Conservation (phyloP, 1,140 invertebrate genomes). For the Drosophila nasuta region DNA sequence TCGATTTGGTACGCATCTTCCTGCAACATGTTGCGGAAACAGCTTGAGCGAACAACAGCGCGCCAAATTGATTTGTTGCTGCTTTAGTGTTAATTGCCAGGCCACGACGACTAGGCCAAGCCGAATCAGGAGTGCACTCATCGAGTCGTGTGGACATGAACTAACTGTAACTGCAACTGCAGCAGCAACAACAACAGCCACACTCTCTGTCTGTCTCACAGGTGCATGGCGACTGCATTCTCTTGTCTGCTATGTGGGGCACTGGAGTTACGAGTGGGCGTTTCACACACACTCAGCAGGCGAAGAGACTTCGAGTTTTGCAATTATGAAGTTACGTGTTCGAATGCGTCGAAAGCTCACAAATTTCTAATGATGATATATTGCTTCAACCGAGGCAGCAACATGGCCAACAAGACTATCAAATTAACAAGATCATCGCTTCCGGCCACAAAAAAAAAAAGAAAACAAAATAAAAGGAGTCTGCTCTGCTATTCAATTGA, state of each 20-base stretch:
- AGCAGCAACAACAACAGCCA: constrained; percentile 25
- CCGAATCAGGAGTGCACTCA: constrained; percentile 11
- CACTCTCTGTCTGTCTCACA: background rate
- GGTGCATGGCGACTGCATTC: background rate
- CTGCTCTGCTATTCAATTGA: constrained; percentile 61
- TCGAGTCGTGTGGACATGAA: constrained; percentile 45
- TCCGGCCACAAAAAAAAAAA: constrained; percentile 50
- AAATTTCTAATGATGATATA: constrained; percentile 82
- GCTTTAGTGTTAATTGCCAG: constrained; percentile 80
- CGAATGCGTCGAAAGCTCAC: constrained; percentile 77
- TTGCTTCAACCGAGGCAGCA: constrained; percentile 47
- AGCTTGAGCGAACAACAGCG: constrained; percentile 54
- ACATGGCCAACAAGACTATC: constrained; percentile 64
- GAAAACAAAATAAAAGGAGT: constrained; percentile 30
- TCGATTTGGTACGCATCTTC: constrained; percentile 80
- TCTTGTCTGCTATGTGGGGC: constrained; percentile 18
- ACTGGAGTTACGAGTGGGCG: constrained; percentile 34
- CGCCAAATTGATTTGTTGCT: constrained; percentile 81
- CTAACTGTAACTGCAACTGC: constrained; percentile 47
- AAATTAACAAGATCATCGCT: constrained; percentile 82
- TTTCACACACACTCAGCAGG: background rate
- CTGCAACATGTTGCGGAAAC: constrained; percentile 74
- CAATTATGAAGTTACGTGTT: constrained; percentile 72
- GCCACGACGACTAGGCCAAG: constrained; percentile 58
- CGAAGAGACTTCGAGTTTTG: constrained; percentile 3